phyloP scores from a whole-genome alignment of 2,797 vertebrate genomes.

The Squalus acanthias region DNA sequence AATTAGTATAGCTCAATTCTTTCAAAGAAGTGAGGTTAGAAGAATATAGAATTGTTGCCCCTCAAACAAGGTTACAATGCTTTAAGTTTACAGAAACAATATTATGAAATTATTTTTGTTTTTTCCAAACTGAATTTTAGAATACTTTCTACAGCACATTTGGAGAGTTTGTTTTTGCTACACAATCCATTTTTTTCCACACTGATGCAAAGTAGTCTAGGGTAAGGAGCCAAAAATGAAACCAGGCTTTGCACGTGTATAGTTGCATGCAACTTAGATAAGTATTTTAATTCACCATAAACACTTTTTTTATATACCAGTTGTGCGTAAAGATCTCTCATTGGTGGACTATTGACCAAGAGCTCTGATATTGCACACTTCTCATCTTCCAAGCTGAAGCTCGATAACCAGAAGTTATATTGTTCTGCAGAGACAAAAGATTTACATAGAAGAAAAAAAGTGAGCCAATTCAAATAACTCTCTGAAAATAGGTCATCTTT shows the following conservation, averaged over 20 bases:
- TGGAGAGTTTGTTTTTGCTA: neutral
- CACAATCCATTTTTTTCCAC: neutral
- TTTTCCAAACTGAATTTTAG: neutral
- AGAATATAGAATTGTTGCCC: neutral
- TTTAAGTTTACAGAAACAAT: neutral
- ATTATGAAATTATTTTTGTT: neutral
- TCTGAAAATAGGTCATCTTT: neutral
- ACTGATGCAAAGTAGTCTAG: neutral
- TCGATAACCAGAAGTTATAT: neutral
- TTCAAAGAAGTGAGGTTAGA: neutral
- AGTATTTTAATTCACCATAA: neutral
- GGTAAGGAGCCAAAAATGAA: neutral
- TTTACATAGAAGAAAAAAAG: neutral
- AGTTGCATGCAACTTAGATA: neutral
- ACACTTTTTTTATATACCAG: neutral
- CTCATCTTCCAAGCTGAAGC: constrained; percentile 20
- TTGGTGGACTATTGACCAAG: neutral
- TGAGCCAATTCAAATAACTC: neutral
- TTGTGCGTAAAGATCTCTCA: constrained; percentile 30
- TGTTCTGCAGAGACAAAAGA: constrained; percentile 24
- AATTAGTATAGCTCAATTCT: neutral
- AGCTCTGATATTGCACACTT: constrained; percentile 9
- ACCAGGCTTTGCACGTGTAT: neutral
- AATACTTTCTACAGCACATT: neutral
- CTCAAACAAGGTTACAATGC: neutral